Base-by-base conservation (phyloP, 2,888 invertebrate species). In the Netelia melanura region DNA sequence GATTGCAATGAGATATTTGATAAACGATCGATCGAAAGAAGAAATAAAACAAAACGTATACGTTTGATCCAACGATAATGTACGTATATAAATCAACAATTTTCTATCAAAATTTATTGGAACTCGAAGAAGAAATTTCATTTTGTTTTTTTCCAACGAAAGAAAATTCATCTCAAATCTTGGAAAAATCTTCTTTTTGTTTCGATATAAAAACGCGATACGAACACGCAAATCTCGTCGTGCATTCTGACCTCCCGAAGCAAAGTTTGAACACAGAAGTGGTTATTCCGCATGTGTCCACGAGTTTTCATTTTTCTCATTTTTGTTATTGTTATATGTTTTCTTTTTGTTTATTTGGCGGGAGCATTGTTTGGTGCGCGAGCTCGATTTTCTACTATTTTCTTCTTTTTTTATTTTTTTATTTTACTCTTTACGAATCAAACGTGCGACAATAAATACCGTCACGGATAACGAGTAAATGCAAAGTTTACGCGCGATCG, bases 261-360 rank as follows among this genome's bases (percentile, higher is more conserved):
- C 77, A 90, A 92, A 91, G 86, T 91, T 92, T 92, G 90, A 91
- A 91, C 91, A 91, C 91, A 92, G 92, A 92, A 92, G 92, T 92
- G 92, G 92, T 92, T 92, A 92, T 92, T 90, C 91, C 92, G 91
- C 62, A 67, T 68, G 84, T 86, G 71, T 77, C 86, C 70, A 84
- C 87, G 65, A 61, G 64, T 79, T 44, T 62, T 68, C 75, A 71
- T 81, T 84, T 48, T 75, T 72, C 78, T 76, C 44, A 75, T 65
- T 48, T 56, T 65, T 38, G 21, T 75, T 56, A 25, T 77, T 80
- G 78, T 81, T 84, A 62, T 21, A 21, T 48, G 70, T 72, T 79
- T 76, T 52, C 75, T 62, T 48, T 56, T 71, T 38, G 25, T 75
- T 56, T 65, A 11, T 52, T 61, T 64, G 64, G 79, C 83, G 83